Evolutionary conservation across 1,140 invertebrate genomes (phyloP).

Genomic region (Camponotus floridanus): DNA sequence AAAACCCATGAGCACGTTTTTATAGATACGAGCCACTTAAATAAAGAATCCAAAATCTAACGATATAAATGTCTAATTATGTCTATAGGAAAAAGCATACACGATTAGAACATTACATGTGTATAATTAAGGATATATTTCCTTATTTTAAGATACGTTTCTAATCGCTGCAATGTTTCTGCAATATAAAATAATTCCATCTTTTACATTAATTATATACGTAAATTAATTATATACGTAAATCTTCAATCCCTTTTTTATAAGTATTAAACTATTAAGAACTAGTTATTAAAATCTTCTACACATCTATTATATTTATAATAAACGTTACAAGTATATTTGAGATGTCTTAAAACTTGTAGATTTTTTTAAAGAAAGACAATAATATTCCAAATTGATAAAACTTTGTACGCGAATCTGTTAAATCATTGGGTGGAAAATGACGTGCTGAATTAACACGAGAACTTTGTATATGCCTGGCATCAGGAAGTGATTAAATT

Average conservation of each 20-base stretch:
- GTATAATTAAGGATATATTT: background rate
- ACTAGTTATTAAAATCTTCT: background rate
- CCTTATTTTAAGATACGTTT: constrained; percentile 13
- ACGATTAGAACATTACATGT: background rate
- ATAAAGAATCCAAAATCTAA: background rate
- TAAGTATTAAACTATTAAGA: background rate
- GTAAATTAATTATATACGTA: background rate
- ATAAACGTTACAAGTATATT: background rate
- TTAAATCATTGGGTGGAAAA: background rate
- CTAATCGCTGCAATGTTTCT: too few relatives aligned
- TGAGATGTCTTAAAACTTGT: too few relatives aligned
- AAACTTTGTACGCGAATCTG: background rate
- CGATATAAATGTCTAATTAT: background rate
- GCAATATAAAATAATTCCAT: background rate
- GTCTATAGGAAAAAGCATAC: background rate
- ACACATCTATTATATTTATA: background rate
- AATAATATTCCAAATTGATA: background rate
- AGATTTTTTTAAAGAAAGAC: background rate
- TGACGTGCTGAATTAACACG: background rate
- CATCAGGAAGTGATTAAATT: background rate
- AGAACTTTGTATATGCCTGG: background rate
- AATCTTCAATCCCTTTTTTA: background rate
- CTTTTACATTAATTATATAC: background rate
- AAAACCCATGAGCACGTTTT: background rate
- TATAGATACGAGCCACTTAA: background rate